Evolutionary conservation across 2,113 vertebrate genomes (phyloP).

Genomic region (Eubucco bourcierii): DNA sequence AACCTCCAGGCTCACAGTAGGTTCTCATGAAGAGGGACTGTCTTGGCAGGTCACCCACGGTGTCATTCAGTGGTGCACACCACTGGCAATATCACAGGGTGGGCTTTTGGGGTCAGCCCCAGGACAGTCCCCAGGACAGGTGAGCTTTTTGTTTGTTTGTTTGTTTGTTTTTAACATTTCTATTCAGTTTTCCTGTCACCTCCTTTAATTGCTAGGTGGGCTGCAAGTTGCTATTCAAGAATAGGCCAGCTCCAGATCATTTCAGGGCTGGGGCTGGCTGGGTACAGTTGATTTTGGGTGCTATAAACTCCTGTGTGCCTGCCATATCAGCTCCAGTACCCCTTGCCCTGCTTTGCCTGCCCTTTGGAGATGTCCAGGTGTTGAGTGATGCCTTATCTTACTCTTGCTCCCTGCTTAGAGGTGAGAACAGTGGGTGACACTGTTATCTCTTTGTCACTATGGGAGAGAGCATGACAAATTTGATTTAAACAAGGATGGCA

Average conservation of each 20-base stretch:
- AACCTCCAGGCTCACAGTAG: background rate
- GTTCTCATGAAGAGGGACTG: accelerated
- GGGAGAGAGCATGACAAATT: background rate
- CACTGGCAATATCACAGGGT: background rate
- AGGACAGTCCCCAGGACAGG: background rate
- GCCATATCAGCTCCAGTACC: background rate
- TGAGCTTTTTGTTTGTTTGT: background rate
- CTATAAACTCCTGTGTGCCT: background rate
- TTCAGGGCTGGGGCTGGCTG: background rate
- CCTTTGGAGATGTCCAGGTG: background rate
- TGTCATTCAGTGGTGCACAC: background rate
- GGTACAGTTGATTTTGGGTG: background rate
- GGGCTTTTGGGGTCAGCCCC: background rate
- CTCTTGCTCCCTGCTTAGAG: background rate
- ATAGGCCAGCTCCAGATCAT: background rate
- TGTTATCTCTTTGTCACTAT: background rate
- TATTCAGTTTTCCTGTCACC: background rate
- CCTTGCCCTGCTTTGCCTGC: background rate
- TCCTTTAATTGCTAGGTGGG: background rate
- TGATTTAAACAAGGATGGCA: background rate
- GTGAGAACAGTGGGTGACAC: background rate
- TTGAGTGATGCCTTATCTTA: accelerated
- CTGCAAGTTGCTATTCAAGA: background rate
- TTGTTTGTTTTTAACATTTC: background rate
- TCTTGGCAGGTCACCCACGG: background rate